Evolutionary conservation across 2,888 invertebrate genomes (phyloP), one percentile per base, ranked within the genome.

Genomic region (Escarpia spicata): DNA sequence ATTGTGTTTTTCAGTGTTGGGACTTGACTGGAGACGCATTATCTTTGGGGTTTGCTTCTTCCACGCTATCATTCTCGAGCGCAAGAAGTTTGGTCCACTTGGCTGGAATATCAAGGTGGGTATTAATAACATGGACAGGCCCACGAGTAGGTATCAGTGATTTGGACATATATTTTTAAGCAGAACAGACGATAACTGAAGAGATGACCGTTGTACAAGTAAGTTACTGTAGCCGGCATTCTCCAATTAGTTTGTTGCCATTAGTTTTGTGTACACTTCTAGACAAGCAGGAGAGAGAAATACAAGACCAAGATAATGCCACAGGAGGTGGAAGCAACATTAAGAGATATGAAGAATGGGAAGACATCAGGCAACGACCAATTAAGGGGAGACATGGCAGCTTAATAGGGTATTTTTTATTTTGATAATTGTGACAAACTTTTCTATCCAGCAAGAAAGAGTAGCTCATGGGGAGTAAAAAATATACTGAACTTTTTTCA

Each of bases 1-100:
- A 31, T 15, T 93, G 15, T 90, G 26, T 92, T 92, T 94, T 94
- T 75, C 94, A 96, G 96, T 95, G 4, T 94, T 97, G 44, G 96
- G 95, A 6, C 93, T 94, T 92, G 95, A 96, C 58, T 97, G 96
- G 97, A 94, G 96, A 89, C 95, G 96, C 92, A 95, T 97, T 92
- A 95, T 97, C 10, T 97, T 96, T 94, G 96, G 96, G 19, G 93
- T 97, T 92, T 96, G 96, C 93, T 96, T 97, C 95, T 97, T 97
- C 95, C 97, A 97, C 93, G 96, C 96, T 91, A 95, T 96, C 92
- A 96, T 97, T 60, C 95, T 96, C 93, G 97, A 97, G 94, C 95
- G 97, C 90, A 96, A 96, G 95, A 97, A 97, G 95, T 97, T 96
- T 95, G 97, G 97, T 58, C 96, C 96, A 2, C 95, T 97, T 6